Evolutionary conservation across 2,797 vertebrate genomes (phyloP).

Genomic region (Champsocephalus esox): DNA sequence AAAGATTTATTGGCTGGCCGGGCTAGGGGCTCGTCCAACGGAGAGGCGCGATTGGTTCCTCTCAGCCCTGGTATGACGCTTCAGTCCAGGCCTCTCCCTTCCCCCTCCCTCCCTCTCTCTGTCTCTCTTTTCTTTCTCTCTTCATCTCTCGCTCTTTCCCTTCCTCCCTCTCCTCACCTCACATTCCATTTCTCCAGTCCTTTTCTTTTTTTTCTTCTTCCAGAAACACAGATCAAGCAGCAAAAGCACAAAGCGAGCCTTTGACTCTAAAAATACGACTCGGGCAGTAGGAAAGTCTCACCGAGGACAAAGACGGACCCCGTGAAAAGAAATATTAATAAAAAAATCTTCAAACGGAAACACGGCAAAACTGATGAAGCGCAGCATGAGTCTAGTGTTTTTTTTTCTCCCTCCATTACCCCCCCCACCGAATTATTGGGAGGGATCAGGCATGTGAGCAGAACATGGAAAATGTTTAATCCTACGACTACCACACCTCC

Average conservation of each 20-base stretch:
- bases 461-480: constrained; percentile 74
- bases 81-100: constrained; percentile 60
- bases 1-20: constrained; percentile 71
- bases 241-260: constrained; percentile 79
- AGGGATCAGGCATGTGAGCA: constrained; percentile 57
- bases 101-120: constrained; percentile 24
- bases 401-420: neutral
- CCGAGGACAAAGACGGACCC: constrained; percentile 66
- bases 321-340: constrained; percentile 32
- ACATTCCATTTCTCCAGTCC: constrained; percentile 77
- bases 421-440: constrained; percentile 30
- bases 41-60: constrained; percentile 68
- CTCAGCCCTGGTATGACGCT: constrained; percentile 79
- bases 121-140: constrained; percentile 41
- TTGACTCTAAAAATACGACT: constrained; percentile 80
- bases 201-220: constrained; percentile 76
- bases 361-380: constrained; percentile 31
- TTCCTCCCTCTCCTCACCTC: constrained; percentile 72
- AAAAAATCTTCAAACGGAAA: constrained; percentile 51
- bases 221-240: constrained; percentile 75
- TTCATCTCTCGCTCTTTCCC: constrained; percentile 31
- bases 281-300: constrained; percentile 62
- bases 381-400: constrained; percentile 23
- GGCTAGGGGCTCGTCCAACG: constrained; percentile 80
- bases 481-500: constrained; percentile 53